phyloP scores from a whole-genome alignment of 2,888 invertebrate genomes.

The Parnassius mnemosyne region DNA sequence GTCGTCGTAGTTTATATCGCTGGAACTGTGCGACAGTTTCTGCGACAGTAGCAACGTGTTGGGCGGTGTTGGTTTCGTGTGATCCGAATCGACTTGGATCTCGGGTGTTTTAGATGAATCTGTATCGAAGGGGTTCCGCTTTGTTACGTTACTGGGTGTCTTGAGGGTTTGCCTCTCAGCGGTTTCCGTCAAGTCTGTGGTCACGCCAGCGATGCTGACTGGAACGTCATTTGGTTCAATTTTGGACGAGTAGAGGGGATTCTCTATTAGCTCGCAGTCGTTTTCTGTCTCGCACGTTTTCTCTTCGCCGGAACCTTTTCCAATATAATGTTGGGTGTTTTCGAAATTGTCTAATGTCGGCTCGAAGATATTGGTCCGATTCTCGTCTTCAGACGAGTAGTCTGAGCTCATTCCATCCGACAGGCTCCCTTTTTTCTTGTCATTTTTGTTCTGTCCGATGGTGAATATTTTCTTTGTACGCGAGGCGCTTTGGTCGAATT shows the following conservation, averaged over 20 bases:
- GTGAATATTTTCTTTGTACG: slow-evolving; percentile 76
- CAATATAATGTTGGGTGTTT: slow-evolving; percentile 73
- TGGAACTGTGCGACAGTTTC: slow-evolving; percentile 86
- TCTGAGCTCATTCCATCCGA: slow-evolving; percentile 83
- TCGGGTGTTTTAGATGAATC: slow-evolving; percentile 80
- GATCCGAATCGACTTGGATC: slow-evolving; percentile 75
- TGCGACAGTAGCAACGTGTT: slow-evolving; percentile 79
- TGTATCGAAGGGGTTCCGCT: slow-evolving; percentile 65
- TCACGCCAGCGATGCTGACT: slow-evolving; percentile 43
- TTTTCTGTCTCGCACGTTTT: slow-evolving; percentile 49
- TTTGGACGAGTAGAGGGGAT: slow-evolving; percentile 73
- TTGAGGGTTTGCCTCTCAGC: slow-evolving; percentile 49
- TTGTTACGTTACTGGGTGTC: slow-evolving; percentile 58
- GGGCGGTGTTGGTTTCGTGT: slow-evolving; percentile 72
- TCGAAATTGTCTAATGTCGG: slow-evolving; percentile 76
- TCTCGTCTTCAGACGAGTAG: slow-evolving; percentile 77
- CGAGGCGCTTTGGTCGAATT: slow-evolving; percentile 67
- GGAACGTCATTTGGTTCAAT: slow-evolving; percentile 61
- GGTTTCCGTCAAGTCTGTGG: slow-evolving; percentile 77
- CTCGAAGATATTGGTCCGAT: slow-evolving; percentile 71
- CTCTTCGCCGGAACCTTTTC: slow-evolving; percentile 46
- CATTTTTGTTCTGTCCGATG: slow-evolving; percentile 65
- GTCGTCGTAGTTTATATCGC: slow-evolving; percentile 80
- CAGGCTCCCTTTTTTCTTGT: slow-evolving; percentile 83
- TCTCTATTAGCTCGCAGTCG: slow-evolving; percentile 70